Percentiles rank a stretch among this genome's conserved stretches.
phyloP scores from a whole-genome alignment of 2,888 invertebrate species.

The Encarsia formosa region DNA sequence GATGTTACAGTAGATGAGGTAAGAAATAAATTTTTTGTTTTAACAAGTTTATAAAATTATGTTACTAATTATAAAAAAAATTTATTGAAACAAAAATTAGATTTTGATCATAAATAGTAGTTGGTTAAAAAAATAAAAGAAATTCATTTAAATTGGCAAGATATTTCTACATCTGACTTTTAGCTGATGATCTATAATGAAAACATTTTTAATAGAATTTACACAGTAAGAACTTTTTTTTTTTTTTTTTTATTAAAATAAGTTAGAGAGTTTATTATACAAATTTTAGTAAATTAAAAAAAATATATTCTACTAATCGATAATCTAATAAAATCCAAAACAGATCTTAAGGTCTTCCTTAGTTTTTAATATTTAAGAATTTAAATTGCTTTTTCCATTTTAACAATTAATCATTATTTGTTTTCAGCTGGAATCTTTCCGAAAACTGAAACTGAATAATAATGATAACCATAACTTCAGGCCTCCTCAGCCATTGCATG shows the following conservation, averaged over 20 bases:
- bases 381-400: too few species aligned
- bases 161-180: not conserved
- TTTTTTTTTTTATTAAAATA: not conserved
- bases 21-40: too few species aligned
- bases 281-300: too few species aligned
- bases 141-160: not conserved
- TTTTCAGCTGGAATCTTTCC: constrained; percentile 22
- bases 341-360: too few species aligned
- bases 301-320: too few species aligned
- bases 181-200: not conserved
- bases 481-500: constrained; percentile 21
- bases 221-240: not conserved
- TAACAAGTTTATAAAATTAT: too few species aligned
- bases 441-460: constrained; percentile 13
- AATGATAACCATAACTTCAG: constrained; percentile 18
- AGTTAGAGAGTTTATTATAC: not conserved
- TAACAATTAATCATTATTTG: not conserved
- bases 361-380: too few species aligned
- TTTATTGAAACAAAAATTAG: too few species aligned
- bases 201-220: not conserved
- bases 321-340: too few species aligned
- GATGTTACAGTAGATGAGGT: constrained; percentile 32
- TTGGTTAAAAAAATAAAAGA: too few species aligned
- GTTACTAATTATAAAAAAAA: not conserved
- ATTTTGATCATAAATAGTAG: too few species aligned